Base-by-base conservation (phyloP, 1,140 invertebrate species). In the Phortica variegata region DNA sequence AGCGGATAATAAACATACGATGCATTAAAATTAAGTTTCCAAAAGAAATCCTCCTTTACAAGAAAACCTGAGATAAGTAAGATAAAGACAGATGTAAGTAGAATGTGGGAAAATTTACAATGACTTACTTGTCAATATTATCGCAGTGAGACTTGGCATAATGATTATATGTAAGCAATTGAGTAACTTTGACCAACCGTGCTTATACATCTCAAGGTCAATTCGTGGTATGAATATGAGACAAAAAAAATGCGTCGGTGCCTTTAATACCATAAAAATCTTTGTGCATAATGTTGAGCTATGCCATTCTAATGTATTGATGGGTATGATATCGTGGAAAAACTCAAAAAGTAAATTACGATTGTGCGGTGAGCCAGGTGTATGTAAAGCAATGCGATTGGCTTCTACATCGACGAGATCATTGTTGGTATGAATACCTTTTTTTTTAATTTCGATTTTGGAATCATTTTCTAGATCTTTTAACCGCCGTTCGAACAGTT, bases 111-210 rank as follows among this genome's bases (percentile, higher is more conserved):
- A n/a, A n/a, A n/a, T n/a, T 18, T 1, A 4, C 10, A 6, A 20
- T 41, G 19, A 38, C n/a, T 31, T n/a, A 56, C 54, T 33, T 9
- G 10, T 18, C 2, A 45, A 7, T 3, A 49, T 8, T 1, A 42
- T 13, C 8, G 49, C 18, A 4, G 50, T 41, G 1, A 37, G 0
- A 1, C 32, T 42, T 20, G 54, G 54, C 32, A 45, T 54, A 0
- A 56, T 1, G 13, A 54, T n/a, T 2, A 54, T 33, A 6, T 56
- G 54, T 8, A 54, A 0, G 29, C 47, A 49, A 29, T 56, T 56
- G 15, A 56, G 21, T 1, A 56, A 46, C 26, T 56, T 56, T 31
- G 47, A 49, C 54, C 54, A 56, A 18, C 54, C 54, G 26, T 56
- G 47, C 3, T 42, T 54, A 7, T 56, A 10, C 31, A 54, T 3